Base-by-base conservation (phyloP, 2,888 invertebrate species). In the Drosophila rubida region DNA sequence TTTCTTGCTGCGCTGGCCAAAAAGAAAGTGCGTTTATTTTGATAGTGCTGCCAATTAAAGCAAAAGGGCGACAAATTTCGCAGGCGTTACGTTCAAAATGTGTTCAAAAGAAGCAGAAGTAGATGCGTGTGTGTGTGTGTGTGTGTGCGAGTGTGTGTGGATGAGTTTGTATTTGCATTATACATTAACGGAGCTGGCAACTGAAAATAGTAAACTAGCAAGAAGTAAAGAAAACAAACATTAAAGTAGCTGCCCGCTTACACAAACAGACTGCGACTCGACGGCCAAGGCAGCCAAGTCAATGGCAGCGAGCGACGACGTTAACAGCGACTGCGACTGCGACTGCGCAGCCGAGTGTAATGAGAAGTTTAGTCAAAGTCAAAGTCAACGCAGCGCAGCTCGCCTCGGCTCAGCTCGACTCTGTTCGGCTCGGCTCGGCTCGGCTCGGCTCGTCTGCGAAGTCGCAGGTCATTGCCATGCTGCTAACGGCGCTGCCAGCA, bases 391-490 rank as follows among this genome's bases (percentile, higher is more conserved):
- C 6, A 6, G 32, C n/a, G 4, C 32, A 5, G 30, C 5, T 11
- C n/a, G 2, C 11, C 32, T 11, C n/a, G 11, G 32, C n/a, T 1
- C 11, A 9, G 30, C n/a, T 82, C 23, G 5, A n/a, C n/a, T n/a
- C n/a, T n/a, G n/a, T n/a, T n/a, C 27, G 19, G 9, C 27, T 9
- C 27, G 9, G 8, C 3, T 8, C 9, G 2, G 8, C 27, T 27
- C 27, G 8, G 27, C 11, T 11, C 11, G 3, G 27, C 27, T 32
- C 35, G 13, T 13, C 88, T 80, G 80, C 80, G 84, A 87, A 80
- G 75, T 60, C 67, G 66, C 76, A 88, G 82, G 82, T 83, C 88
- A 88, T 88, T 83, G 82, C 60, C 88, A 80, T 87, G 88, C 76
- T 81, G 75, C 61, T 66, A 69, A 73, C 76, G 66, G 71, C 80